These are phyloP conservation scores for Gambusia affinis DNA, from an alignment of 2,113 vertebrate species.

Conservation along the genomic window DNA sequence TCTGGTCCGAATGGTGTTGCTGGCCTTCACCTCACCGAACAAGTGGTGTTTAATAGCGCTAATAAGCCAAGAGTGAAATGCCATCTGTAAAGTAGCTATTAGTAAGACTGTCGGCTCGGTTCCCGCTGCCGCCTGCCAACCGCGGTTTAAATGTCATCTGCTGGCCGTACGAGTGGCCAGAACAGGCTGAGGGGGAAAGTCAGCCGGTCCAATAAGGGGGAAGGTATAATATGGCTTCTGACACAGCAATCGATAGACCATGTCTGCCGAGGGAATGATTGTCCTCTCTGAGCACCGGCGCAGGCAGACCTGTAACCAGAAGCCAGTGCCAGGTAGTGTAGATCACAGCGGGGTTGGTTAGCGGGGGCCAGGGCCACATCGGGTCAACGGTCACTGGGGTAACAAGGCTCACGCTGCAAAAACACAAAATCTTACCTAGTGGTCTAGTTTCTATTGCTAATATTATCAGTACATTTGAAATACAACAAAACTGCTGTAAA, in stretches of 20 bases:
- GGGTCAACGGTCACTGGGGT: slow-evolving; percentile 58
- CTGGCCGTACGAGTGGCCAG: slow-evolving; percentile 43
- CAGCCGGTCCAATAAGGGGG: slow-evolving; percentile 53
- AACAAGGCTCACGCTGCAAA: neutral
- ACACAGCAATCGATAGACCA: slow-evolving; percentile 76
- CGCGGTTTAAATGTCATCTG: slow-evolving; percentile 73
- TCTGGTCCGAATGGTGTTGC: slow-evolving; percentile 44
- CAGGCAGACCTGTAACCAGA: slow-evolving; percentile 57
- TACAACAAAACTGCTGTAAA: too few relatives aligned
- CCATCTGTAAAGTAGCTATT: slow-evolving; percentile 74
- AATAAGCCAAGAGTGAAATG: slow-evolving; percentile 73
- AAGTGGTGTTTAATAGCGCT: slow-evolving; percentile 68
- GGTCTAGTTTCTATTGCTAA: too few relatives aligned
- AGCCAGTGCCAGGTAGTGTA: slow-evolving; percentile 40
- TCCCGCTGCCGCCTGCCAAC: slow-evolving; percentile 38
- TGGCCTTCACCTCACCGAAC: slow-evolving; percentile 49
- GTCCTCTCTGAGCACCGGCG: slow-evolving; percentile 51
- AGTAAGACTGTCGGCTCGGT: slow-evolving; percentile 61
- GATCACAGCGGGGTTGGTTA: slow-evolving; percentile 40
- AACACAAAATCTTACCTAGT: too few relatives aligned
- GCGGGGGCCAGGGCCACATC: slow-evolving; percentile 23
- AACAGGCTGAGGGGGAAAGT: slow-evolving; percentile 51
- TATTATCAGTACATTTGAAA: too few relatives aligned
- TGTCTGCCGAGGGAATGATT: slow-evolving; percentile 68
- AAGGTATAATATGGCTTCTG: slow-evolving; percentile 72